These are phyloP conservation scores for Asobara japonica DNA, from an alignment of 1,140 invertebrate genomes.

Conservation along the genomic window DNA sequence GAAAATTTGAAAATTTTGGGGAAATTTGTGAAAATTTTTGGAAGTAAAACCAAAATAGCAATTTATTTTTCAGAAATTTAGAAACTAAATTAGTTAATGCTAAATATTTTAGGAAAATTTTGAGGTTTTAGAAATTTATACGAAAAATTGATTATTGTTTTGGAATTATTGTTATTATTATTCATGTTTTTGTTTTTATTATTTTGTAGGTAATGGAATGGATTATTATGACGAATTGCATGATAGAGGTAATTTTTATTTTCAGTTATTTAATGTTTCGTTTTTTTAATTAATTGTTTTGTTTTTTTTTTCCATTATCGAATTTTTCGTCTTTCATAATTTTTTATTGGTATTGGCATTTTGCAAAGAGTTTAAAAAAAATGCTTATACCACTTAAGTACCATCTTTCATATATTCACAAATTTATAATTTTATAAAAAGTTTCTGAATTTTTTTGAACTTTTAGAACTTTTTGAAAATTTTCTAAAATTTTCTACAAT, in stretches of 20 bases:
- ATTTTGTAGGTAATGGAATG: conserved; percentile 63
- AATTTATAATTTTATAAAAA: too few species aligned
- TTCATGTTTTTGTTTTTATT: conserved; percentile 49
- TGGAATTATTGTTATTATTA: conserved; percentile 38
- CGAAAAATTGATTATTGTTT: conserved; percentile 30
- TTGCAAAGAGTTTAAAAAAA: too few species aligned
- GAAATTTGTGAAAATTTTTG: too few species aligned
- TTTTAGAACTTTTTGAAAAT: too few species aligned
- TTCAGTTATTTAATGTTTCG: conserved; percentile 16
- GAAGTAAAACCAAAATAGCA: too few species aligned
- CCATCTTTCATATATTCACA: too few species aligned
- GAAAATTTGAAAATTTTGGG: conserved; percentile 18
- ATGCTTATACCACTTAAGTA: too few species aligned
- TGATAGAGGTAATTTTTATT: conserved; percentile 57
- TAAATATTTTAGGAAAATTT: too few species aligned
- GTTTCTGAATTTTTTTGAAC: too few species aligned
- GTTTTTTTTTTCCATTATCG: background rate
- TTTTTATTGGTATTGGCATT: background rate
- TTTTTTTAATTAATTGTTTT: background rate
- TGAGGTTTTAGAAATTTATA: conserved; percentile 9
- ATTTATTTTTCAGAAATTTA: too few species aligned
- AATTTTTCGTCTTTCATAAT: background rate
- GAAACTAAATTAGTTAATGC: too few species aligned
- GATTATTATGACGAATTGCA: conserved; percentile 62
- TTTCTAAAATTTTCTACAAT: too few species aligned